These are phyloP conservation scores for Arion vulgaris DNA, from an alignment of 1,140 invertebrate genomes.

Conservation along the genomic window DNA sequence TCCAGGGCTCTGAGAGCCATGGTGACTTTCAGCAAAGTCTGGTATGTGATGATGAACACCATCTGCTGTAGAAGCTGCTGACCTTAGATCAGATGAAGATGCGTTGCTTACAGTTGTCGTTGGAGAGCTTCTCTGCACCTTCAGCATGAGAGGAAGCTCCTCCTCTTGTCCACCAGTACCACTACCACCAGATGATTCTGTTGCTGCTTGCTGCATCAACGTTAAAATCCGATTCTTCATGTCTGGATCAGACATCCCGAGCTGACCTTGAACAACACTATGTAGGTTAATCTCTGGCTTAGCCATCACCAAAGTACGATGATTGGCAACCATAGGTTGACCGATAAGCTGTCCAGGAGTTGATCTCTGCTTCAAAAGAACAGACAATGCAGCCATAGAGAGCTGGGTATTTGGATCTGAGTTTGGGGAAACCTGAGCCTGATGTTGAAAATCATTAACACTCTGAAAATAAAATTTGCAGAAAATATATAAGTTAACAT, in stretches of 20 bases:
- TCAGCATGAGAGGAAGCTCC: conserved; percentile 48
- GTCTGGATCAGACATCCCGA: conserved; percentile 35
- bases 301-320: conserved; percentile 32
- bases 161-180: conserved; percentile 18
- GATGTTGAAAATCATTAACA: background rate
- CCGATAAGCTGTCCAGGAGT: conserved; percentile 46
- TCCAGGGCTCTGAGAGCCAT: background rate
- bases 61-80: conserved; percentile 8
- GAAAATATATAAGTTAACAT: background rate
- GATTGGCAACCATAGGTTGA: conserved; percentile 51
- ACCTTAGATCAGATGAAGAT: conserved; percentile 13
- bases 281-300: conserved; percentile 19
- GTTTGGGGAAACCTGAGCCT: conserved; percentile 4
- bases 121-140: conserved; percentile 38
- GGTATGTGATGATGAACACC: conserved; percentile 10
- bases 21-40: background rate
- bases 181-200: background rate
- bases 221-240: conserved; percentile 20
- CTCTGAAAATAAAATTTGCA: background rate
- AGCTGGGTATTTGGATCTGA: conserved; percentile 45
- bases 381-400: conserved; percentile 62
- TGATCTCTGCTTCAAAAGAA: conserved; percentile 60
- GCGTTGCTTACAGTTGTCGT: background rate
- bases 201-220: conserved; percentile 24
- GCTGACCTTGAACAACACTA: conserved; percentile 42